Percentiles rank a stretch among this genome's conserved stretches.
phyloP scores from a whole-genome alignment of 2,113 vertebrate genomes.

The Eretmochelys imbricata region DNA sequence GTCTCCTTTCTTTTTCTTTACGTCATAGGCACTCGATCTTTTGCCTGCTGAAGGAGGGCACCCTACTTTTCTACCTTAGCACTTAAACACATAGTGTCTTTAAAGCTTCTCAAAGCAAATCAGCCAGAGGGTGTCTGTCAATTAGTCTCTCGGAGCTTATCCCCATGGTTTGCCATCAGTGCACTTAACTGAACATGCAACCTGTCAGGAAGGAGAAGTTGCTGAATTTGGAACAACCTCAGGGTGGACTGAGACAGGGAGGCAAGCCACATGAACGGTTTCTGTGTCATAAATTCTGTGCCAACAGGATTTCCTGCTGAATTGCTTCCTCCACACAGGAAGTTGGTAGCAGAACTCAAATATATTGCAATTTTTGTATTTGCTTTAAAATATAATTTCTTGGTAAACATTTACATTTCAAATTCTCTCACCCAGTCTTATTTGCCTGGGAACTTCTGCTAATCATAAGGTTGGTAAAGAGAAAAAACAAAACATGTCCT shows the following conservation, averaged over 20 bases:
- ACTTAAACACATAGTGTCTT: constrained; percentile 14
- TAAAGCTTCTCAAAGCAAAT: constrained; percentile 48
- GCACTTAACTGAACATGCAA: constrained; percentile 41
- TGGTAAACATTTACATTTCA: constrained; percentile 28
- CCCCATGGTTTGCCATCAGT: constrained; percentile 30
- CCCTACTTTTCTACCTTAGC: constrained; percentile 39
- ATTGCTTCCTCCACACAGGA: constrained; percentile 59
- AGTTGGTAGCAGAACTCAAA: constrained; percentile 37
- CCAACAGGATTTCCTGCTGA: constrained; percentile 70
- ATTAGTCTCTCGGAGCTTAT: constrained; percentile 41
- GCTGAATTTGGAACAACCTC: constrained; percentile 61
- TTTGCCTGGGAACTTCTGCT: background rate
- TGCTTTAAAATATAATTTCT: constrained; percentile 19
- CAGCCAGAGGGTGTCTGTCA: constrained; percentile 35
- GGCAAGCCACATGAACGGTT: constrained; percentile 52
- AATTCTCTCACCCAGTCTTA: background rate
- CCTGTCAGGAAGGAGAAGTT: constrained; percentile 70
- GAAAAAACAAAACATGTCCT: background rate
- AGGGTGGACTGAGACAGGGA: constrained; percentile 10
- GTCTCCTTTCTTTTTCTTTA: constrained; percentile 64
- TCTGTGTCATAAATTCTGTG: constrained; percentile 41
- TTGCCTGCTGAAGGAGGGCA: constrained; percentile 48
- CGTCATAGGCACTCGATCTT: constrained; percentile 60
- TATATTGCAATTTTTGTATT: constrained; percentile 43
- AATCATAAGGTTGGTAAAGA: background rate